Conservation (phyloP, 2,888 invertebrate species). For the Fragum whitleyi region DNA sequence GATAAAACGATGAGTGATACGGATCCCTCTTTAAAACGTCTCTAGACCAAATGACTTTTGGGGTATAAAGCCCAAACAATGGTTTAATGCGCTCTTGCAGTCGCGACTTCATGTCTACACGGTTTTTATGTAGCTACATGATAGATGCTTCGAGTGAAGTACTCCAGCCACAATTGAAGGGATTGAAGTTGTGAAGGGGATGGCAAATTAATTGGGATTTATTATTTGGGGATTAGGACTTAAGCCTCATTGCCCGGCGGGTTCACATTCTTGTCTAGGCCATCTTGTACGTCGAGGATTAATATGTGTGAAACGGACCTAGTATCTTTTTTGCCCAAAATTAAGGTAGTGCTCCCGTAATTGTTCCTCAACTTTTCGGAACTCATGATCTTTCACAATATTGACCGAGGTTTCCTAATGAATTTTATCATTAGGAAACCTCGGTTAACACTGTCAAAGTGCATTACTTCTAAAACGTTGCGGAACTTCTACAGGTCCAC, state of each 20-base stretch:
- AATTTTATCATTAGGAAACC: too few relatives aligned
- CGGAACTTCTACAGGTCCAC: too few relatives aligned
- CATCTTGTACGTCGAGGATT: background rate
- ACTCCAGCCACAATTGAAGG: conserved; percentile 46
- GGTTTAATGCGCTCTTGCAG: conserved; percentile 11
- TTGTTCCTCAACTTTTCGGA: too few relatives aligned
- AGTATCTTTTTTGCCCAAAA: too few relatives aligned
- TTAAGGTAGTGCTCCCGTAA: too few relatives aligned
- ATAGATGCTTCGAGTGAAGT: conserved; percentile 40
- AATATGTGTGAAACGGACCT: background rate
- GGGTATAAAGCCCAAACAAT: conserved; percentile 10
- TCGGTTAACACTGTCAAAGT: too few relatives aligned
- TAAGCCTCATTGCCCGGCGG: background rate
- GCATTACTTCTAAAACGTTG: too few relatives aligned
- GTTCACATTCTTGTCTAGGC: conserved; percentile 4
- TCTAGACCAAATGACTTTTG: background rate
- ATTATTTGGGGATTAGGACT: conserved; percentile 39
- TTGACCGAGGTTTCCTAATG: too few relatives aligned
- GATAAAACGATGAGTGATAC: too few relatives aligned
- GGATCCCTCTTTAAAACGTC: background rate
- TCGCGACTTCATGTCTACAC: conserved; percentile 54
- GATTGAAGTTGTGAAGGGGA: conserved; percentile 42
- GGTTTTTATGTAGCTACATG: conserved; percentile 49
- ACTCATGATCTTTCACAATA: too few relatives aligned
- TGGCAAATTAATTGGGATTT: conserved; percentile 67